These are phyloP conservation scores for Rhagium mordax DNA, from an alignment of 2,888 invertebrate species.

Conservation along the genomic window DNA sequence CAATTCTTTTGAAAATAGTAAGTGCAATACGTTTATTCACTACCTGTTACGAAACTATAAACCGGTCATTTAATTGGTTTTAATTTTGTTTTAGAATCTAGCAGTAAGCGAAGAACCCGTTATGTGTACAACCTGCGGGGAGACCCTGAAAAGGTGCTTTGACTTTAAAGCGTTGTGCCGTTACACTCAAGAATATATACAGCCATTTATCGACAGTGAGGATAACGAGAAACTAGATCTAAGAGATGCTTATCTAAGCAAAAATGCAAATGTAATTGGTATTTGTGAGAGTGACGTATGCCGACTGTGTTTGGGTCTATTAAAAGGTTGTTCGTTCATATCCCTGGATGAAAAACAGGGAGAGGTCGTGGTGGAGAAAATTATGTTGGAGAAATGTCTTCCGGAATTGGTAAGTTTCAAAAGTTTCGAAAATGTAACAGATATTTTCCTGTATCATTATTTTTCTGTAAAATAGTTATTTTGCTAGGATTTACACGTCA, in stretches of 20 bases:
- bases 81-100: background rate
- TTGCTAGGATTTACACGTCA: no score
- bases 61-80: no score
- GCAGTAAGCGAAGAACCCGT: background rate
- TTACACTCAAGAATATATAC: background rate
- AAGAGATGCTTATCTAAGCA: no score
- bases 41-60: no score
- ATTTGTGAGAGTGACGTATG: background rate
- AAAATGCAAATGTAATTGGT: no score
- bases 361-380: background rate
- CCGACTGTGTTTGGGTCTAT: background rate
- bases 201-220: background rate
- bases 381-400: background rate
- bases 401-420: background rate
- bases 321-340: background rate
- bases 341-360: background rate
- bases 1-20: background rate
- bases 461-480: no score
- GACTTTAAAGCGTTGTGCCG: background rate
- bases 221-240: background rate
- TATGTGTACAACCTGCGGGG: background rate
- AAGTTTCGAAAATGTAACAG: no score
- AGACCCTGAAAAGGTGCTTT: background rate
- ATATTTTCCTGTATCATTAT: no score
- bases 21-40: background rate